Evolutionary conservation across 2,888 invertebrate species (phyloP).

Genomic region (Gnatocerus cornutus): DNA sequence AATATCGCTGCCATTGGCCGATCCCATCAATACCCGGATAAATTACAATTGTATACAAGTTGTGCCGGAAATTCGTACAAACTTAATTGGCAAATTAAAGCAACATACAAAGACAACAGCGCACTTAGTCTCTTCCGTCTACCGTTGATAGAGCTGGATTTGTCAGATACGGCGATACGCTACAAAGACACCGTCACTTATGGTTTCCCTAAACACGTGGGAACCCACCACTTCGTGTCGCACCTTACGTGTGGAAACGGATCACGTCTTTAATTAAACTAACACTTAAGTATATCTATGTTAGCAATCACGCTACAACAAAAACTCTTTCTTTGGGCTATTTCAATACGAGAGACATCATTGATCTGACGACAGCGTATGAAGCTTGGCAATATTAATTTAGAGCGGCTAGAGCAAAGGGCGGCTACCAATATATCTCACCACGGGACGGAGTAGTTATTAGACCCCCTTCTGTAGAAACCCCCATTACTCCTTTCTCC

Average conservation of each 20-base stretch:
- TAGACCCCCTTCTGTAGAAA: slow-evolving; percentile 57
- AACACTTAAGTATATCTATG: slow-evolving; percentile 22
- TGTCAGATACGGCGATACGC: slow-evolving; percentile 31
- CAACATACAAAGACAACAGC: slow-evolving; percentile 33
- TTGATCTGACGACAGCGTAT: slow-evolving; percentile 40
- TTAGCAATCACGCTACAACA: slow-evolving; percentile 4
- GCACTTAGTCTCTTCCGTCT: slow-evolving; percentile 41
- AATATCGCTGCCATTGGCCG: slow-evolving; percentile 57
- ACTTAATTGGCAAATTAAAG: slow-evolving; percentile 33
- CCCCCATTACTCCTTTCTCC: slow-evolving; percentile 52
- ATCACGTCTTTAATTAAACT: slow-evolving; percentile 43
- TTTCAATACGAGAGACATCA: slow-evolving; percentile 41
- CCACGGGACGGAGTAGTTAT: slow-evolving; percentile 60
- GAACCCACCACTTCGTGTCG: slow-evolving; percentile 46
- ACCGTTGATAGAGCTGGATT: slow-evolving; percentile 17
- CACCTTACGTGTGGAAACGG: slow-evolving; percentile 30
- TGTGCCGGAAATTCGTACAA: slow-evolving; percentile 13
- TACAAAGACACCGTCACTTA: slow-evolving; percentile 46
- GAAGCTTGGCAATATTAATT: slow-evolving; percentile 56
- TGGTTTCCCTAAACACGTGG: slow-evolving; percentile 49
- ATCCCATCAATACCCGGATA: slow-evolving; percentile 44
- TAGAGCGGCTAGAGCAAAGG: slow-evolving; percentile 55
- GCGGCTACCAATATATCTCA: slow-evolving; percentile 60
- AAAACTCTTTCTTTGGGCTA: slow-evolving; percentile 13
- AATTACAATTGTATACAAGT: slow-evolving; percentile 33